A percentile compares a stretch with the other conserved stretches of the same genome.
These are phyloP conservation scores for Aelia acuminata DNA, from an alignment of 2,888 invertebrate genomes.

Conservation along the genomic window DNA sequence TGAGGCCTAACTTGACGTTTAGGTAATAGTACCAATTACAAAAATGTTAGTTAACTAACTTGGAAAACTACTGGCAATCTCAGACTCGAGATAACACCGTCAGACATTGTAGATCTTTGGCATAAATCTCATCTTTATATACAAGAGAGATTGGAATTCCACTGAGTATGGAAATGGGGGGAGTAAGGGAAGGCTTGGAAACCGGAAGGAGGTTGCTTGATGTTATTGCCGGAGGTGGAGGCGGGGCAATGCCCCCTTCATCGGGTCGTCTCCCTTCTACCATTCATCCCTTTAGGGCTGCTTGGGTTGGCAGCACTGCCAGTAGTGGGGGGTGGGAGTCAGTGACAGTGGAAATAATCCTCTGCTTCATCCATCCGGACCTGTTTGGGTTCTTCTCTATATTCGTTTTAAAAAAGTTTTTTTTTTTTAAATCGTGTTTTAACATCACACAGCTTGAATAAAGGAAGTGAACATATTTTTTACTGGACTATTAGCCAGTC, in stretches of 20 bases:
- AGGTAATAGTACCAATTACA: too few species aligned
- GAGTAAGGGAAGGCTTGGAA: neutral
- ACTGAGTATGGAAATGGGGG: neutral
- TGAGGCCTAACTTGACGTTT: too few species aligned
- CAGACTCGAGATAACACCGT: neutral
- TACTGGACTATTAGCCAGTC: too few species aligned
- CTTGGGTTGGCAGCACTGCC: neutral
- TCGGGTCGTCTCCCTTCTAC: slow-evolving; percentile 44
- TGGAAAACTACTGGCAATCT: too few species aligned
- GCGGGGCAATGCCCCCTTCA: slow-evolving; percentile 38
- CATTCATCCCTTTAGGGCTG: slow-evolving; percentile 49
- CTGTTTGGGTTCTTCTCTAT: neutral
- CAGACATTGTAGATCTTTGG: neutral
- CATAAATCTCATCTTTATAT: neutral
- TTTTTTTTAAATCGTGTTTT: too few species aligned
- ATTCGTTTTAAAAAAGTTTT: too few species aligned
- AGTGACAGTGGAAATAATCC: neutral
- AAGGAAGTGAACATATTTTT: too few species aligned
- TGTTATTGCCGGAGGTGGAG: slow-evolving; percentile 23
- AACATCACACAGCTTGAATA: too few species aligned
- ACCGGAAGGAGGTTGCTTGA: neutral
- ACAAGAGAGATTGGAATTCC: neutral
- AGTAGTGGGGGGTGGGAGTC: neutral
- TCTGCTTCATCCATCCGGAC: neutral
- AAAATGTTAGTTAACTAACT: too few species aligned